These are phyloP conservation scores for Lathamus discolor DNA, from an alignment of 2,113 vertebrate species.

Conservation along the genomic window DNA sequence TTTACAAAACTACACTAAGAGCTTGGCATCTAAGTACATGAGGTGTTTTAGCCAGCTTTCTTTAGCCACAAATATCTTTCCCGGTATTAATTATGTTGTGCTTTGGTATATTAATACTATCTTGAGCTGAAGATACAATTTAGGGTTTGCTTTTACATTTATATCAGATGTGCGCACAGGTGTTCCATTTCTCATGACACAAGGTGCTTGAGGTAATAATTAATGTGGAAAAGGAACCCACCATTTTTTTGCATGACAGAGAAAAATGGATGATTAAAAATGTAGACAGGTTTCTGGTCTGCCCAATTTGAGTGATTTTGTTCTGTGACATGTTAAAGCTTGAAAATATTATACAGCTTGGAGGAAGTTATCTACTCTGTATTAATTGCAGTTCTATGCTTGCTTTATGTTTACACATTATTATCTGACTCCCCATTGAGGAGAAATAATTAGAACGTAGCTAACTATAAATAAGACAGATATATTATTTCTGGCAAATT, in stretches of 20 bases:
- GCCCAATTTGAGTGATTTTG: neutral
- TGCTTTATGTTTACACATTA: slow-evolving; percentile 52
- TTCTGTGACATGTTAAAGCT: neutral
- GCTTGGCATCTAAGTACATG: neutral
- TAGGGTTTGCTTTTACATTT: neutral
- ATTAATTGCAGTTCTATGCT: slow-evolving; percentile 10
- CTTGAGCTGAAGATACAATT: neutral
- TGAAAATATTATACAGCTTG: neutral
- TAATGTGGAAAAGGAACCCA: neutral
- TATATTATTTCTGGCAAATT: slow-evolving; percentile 72
- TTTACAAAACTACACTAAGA: neutral
- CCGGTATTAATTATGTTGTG: neutral
- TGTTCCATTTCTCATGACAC: neutral
- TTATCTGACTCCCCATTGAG: slow-evolving; percentile 56
- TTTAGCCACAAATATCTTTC: neutral
- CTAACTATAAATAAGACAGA: slow-evolving; percentile 69
- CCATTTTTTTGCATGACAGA: neutral
- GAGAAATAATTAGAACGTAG: slow-evolving; percentile 64
- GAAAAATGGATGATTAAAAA: neutral
- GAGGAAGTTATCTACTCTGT: neutral
- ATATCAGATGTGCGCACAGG: neutral
- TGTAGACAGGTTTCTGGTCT: neutral
- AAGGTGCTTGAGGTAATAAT: neutral
- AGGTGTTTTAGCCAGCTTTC: neutral
- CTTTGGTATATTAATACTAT: neutral